Percentiles rank a stretch among this genome's conserved stretches.
These are phyloP conservation scores for Thaleichthys pacificus DNA, from an alignment of 2,797 vertebrate genomes.

Conservation along the genomic window DNA sequence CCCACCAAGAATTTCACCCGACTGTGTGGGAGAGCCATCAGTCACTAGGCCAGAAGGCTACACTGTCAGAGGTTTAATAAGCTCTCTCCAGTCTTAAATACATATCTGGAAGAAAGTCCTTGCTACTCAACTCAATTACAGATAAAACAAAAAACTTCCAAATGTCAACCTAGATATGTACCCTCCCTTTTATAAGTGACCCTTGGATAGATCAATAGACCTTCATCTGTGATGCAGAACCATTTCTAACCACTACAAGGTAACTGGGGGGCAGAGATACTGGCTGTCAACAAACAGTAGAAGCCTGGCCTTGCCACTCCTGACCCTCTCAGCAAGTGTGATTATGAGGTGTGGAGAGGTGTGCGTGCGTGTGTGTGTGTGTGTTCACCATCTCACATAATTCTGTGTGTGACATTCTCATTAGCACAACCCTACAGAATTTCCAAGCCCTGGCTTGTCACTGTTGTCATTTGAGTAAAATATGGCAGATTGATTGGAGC, in stretches of 20 bases:
- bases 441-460: constrained; percentile 37
- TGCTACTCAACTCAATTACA: neutral
- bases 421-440: constrained; percentile 57
- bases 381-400: constrained; percentile 10
- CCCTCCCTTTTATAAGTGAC: neutral
- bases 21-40: constrained; percentile 57
- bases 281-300: constrained; percentile 25
- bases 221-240: constrained; percentile 19
- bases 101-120: neutral
- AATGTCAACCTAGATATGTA: neutral
- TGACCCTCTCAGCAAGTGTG: constrained; percentile 21
- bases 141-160: neutral
- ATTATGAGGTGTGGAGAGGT: constrained; percentile 18
- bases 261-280: constrained; percentile 8
- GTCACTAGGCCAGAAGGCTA: constrained; percentile 47
- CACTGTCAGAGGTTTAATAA: constrained; percentile 58
- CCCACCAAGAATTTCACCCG: constrained; percentile 65
- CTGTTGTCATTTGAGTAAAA: constrained; percentile 12
- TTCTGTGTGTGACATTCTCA: constrained; percentile 38
- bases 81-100: constrained; percentile 35
- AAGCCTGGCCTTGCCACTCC: constrained; percentile 29
- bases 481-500: constrained; percentile 9
- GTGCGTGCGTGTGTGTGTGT: constrained; percentile 9
- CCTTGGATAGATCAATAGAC: neutral
- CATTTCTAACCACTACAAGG: constrained; percentile 2